Conservation (phyloP, 2,797 vertebrate species). For the Enteromius mattozi region DNA sequence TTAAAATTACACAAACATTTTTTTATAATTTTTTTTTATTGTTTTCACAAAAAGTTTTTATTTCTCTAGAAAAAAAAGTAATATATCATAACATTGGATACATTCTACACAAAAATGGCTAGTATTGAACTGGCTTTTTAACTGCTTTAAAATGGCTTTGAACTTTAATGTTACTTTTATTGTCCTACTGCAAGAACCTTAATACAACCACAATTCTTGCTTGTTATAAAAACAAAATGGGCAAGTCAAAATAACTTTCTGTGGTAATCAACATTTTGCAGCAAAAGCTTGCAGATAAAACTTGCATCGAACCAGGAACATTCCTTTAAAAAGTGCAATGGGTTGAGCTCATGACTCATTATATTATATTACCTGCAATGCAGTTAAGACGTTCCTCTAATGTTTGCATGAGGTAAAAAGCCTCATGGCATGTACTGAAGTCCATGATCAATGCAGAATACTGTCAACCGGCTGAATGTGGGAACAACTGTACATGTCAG, state of each 20-base stretch:
- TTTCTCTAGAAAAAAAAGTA: neutral
- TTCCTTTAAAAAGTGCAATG: neutral
- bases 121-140: neutral
- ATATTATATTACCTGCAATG: neutral
- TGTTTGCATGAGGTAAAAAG: constrained; percentile 21
- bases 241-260: neutral
- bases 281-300: neutral
- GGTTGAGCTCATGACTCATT: neutral
- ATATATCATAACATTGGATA: neutral
- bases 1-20: too few relatives aligned
- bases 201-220: neutral
- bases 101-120: neutral
- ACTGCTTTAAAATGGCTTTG: neutral
- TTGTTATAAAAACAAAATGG: neutral
- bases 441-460: constrained; percentile 43
- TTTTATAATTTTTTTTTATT: too few relatives aligned
- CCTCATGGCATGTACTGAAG: constrained; percentile 38
- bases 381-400: neutral
- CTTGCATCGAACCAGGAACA: neutral
- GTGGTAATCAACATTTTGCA: neutral
- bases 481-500: constrained; percentile 37
- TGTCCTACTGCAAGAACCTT: neutral
- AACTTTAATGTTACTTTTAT: neutral
- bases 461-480: constrained; percentile 25
- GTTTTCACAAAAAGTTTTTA: neutral